These are phyloP conservation scores for Arvicanthis niloticus DNA, from an alignment of 2,113 vertebrate genomes.

Conservation along the genomic window DNA sequence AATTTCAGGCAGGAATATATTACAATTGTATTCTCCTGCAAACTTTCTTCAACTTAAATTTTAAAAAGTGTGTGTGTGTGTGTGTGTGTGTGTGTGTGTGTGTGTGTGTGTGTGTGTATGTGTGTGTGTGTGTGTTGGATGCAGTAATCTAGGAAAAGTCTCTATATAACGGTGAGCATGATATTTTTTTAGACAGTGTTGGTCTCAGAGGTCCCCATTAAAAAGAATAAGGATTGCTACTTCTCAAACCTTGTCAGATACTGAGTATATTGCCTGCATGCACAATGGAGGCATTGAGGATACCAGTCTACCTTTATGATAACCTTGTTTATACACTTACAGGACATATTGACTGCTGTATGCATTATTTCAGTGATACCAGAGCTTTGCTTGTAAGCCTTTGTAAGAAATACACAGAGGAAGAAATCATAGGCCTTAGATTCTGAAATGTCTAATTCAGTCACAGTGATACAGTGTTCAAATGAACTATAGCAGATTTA, in stretches of 20 bases:
- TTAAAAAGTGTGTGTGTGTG: background rate
- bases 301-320: slow-evolving; percentile 56
- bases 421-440: slow-evolving; percentile 80
- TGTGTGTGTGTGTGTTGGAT: background rate
- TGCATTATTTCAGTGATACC: slow-evolving; percentile 67
- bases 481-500: slow-evolving; percentile 89
- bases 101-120: background rate
- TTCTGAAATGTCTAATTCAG: slow-evolving; percentile 81
- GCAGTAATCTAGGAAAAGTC: slow-evolving; percentile 57
- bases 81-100: background rate
- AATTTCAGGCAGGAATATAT: slow-evolving; percentile 57
- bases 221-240: slow-evolving; percentile 68
- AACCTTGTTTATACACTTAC: slow-evolving; percentile 68
- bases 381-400: slow-evolving; percentile 61
- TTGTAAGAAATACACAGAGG: slow-evolving; percentile 77
- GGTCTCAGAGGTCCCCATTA: slow-evolving; percentile 82
- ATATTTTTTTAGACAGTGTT: slow-evolving; percentile 51
- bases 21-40: slow-evolving; percentile 60
- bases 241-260: slow-evolving; percentile 76
- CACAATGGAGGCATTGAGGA: slow-evolving; percentile 59
- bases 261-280: slow-evolving; percentile 64
- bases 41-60: slow-evolving; percentile 63
- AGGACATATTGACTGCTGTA: slow-evolving; percentile 55
- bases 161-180: slow-evolving; percentile 38
- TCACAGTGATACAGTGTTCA: slow-evolving; percentile 82